Conservation (phyloP, 2,888 invertebrate genomes). For the Troilus luridus region DNA sequence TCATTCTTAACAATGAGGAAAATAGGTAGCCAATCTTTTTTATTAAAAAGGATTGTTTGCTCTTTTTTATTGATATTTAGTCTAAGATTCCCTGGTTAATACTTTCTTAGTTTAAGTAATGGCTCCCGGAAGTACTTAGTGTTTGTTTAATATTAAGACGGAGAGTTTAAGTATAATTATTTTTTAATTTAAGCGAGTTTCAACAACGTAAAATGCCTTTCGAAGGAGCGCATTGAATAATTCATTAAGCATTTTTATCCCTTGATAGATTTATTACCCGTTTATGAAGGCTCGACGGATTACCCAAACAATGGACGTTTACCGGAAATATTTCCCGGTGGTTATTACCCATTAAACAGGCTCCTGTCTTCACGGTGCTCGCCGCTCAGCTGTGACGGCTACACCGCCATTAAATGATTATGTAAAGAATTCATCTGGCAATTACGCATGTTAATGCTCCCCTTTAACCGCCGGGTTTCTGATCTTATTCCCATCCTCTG, state of each 20-base stretch:
- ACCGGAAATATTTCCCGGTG: background rate
- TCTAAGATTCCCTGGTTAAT: background rate
- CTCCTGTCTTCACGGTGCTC: slow-evolving; percentile 1
- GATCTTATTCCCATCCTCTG: slow-evolving; percentile 8
- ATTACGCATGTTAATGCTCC: slow-evolving; percentile 10
- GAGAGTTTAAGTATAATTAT: slow-evolving; percentile 8
- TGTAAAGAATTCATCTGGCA: background rate
- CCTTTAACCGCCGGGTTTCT: background rate
- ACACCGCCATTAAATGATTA: background rate
- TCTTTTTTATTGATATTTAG: background rate
- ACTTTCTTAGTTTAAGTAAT: background rate
- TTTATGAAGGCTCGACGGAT: background rate
- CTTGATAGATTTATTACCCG: background rate
- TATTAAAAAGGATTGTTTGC: too few species aligned
- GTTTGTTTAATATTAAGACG: background rate
- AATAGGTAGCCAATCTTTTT: background rate
- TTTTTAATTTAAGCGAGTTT: slow-evolving; percentile 1
- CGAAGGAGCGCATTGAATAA: background rate
- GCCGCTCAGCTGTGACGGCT: background rate
- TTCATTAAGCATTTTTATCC: background rate
- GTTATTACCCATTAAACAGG: background rate
- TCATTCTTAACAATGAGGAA: background rate
- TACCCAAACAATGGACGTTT: background rate
- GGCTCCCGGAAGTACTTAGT: background rate
- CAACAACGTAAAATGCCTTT: background rate